Base-by-base conservation (phyloP, 1,140 invertebrate species). In the Bicyclus anynana region DNA sequence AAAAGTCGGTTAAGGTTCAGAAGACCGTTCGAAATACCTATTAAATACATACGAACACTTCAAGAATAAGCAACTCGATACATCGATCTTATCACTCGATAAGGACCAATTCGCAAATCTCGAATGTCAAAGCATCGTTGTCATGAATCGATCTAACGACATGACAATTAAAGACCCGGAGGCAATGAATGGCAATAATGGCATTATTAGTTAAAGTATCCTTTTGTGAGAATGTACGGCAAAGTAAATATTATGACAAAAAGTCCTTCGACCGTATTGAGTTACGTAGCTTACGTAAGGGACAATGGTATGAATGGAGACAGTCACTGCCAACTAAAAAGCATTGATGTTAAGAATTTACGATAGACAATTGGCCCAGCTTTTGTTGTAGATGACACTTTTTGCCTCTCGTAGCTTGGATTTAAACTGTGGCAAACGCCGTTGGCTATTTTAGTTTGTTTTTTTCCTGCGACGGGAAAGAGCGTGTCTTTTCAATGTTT, bases 221-320 rank as follows among this genome's bases (percentile, higher is more conserved):
- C 76, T 49, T 70, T 87, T 87, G 84, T 87, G 50, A 26, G 37
- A 70, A 70, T 62, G 62, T 53, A 66, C 65, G 53, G 53, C 51
- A 75, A 80, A 83, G 84, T 84, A 87, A 87, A 87, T 87, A 84
- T 87, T 87, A 74, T 87, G 84, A 87, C 84, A 60, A 85, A 82
- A 76, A 77, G 69, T 77, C 70, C 70, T 62, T 80, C 77, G 69
- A 66, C 65, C 68, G 72, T 81, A 81, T 84, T 78, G 66, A 82
- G 73, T 83, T 79, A 80, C 81, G 29, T 12, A 33, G 80, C 73
- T 83, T 79, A 80, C 37, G 77, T 77, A 76, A 68, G 74, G 69
- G 67, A 77, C 76, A 81, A 80, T 77, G 67, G 57, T 44, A 57
- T 33, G 29, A 76, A 74, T 73, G 51, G 62, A 53, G 53, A 67